phyloP scores from a whole-genome alignment of 2,797 vertebrate species.

The Podarcis siculus region DNA sequence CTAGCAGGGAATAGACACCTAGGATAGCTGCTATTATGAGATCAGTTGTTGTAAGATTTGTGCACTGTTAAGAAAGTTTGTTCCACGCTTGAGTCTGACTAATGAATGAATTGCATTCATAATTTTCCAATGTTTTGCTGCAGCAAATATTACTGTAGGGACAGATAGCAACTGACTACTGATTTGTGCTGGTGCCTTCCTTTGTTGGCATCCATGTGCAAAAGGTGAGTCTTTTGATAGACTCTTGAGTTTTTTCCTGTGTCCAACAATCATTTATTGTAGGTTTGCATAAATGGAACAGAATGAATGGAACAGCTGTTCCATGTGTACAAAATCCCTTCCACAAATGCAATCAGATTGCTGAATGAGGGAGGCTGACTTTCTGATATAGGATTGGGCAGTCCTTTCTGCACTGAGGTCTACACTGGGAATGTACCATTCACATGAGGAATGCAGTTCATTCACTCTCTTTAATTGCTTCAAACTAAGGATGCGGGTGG shows the following conservation, averaged over 20 bases:
- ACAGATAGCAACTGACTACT: background rate
- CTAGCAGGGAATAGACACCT: background rate
- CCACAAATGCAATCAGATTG: too few species aligned
- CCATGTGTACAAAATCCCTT: background rate
- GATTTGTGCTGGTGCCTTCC: background rate
- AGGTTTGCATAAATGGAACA: background rate
- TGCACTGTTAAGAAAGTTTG: background rate
- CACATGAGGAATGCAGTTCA: background rate
- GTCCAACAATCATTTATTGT: background rate
- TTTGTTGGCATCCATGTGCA: background rate
- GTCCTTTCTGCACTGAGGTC: too few species aligned
- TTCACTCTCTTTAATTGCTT: background rate
- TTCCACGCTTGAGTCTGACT: background rate
- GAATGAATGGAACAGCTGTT: background rate
- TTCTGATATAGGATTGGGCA: too few species aligned
- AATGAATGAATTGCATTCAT: background rate
- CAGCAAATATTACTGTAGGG: too few species aligned
- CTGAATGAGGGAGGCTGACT: too few species aligned
- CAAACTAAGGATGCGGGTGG: background rate
- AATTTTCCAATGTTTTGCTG: too few species aligned
- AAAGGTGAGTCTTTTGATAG: background rate
- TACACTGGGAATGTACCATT: too few species aligned
- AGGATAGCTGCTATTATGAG: background rate
- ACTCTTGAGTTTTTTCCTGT: background rate
- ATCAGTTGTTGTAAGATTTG: background rate